Percentiles rank a stretch among this genome's conserved stretches.
These are phyloP conservation scores for Labia minor DNA, from an alignment of 2,888 invertebrate genomes.

Conservation along the genomic window DNA sequence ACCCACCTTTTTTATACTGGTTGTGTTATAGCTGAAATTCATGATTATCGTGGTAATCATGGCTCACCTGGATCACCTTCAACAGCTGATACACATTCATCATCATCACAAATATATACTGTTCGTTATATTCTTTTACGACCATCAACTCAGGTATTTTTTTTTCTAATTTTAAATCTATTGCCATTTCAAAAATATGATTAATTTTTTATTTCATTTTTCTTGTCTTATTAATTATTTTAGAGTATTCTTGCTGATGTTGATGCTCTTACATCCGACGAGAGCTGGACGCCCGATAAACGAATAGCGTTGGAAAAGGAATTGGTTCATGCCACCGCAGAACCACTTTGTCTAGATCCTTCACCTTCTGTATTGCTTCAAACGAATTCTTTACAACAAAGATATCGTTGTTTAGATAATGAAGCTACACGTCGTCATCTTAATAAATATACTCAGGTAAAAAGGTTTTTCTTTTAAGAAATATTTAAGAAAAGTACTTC, in stretches of 20 bases:
- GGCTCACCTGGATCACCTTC: slow-evolving; percentile 14
- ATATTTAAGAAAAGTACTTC: background rate
- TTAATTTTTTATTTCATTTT: no score
- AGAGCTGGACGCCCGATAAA: slow-evolving; percentile 62
- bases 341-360: slow-evolving; percentile 81
- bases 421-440: slow-evolving; percentile 63
- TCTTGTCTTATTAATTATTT: slow-evolving; percentile 28
- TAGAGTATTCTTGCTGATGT: slow-evolving; percentile 56
- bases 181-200: slow-evolving; percentile 14
- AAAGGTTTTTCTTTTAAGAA: background rate
- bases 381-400: slow-evolving; percentile 63
- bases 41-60: slow-evolving; percentile 58
- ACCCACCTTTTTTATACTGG: slow-evolving; percentile 83
- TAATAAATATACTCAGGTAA: slow-evolving; percentile 64
- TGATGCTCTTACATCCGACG: slow-evolving; percentile 45
- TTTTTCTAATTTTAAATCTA: background rate
- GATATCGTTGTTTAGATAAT: slow-evolving; percentile 61
- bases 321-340: slow-evolving; percentile 71
- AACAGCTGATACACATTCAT: slow-evolving; percentile 45
- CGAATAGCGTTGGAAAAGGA: slow-evolving; percentile 70
- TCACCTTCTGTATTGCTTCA: slow-evolving; percentile 68
- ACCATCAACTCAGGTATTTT: slow-evolving; percentile 70
- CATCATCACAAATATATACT: slow-evolving; percentile 38
- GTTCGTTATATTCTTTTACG: slow-evolving; percentile 67
- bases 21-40: slow-evolving; percentile 81